Base-by-base conservation (phyloP, 2,113 vertebrate species). In the Caranx ignobilis region DNA sequence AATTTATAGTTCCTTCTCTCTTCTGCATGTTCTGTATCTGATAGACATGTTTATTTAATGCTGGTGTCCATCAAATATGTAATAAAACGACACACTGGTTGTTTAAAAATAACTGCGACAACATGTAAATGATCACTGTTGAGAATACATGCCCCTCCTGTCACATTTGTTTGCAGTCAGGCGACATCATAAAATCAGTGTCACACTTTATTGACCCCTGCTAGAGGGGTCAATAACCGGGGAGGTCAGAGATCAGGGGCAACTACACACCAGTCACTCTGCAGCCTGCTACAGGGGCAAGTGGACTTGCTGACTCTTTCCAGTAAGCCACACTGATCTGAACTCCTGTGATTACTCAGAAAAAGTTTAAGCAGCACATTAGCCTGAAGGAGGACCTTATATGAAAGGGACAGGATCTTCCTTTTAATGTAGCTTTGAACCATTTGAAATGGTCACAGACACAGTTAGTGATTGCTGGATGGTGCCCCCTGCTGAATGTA, bases 41-140 rank as follows among this genome's bases (percentile, higher is more conserved):
- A 87, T 64, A 34, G 62, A 65, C 41, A 84, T 91, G 79, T 82
- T 89, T 87, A 80, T 88, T 86, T 87, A 71, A 89, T 82, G 64
- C 39, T 31, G 35, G 37, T 0, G 18, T 50, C 72, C 66, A 75
- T 89, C 66, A 84, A 79, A 83, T 81, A 86, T 84, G 78, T 59
- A 77, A 77, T 74, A 61, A 26, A 57, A 50, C 19, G 15, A 57
- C 21, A 68, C 48, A 54, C 10, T 0, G 57, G 19, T 32, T 56
- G 65, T 71, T 83, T 66, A 43, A 62, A 82, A 70, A 73, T 50
- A 54, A 21, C 65, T 2, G 1, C 16, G 54, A 56, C 31, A n/a
- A 32, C 18, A 73, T 81, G 71, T 71, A 65, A 77, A 79, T 77
- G 43, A 83, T 73, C 63, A 3, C 81, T 55, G 69, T 54, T 67